phyloP scores from a whole-genome alignment of 2,797 vertebrate genomes.

The Echiichthys vipera region DNA sequence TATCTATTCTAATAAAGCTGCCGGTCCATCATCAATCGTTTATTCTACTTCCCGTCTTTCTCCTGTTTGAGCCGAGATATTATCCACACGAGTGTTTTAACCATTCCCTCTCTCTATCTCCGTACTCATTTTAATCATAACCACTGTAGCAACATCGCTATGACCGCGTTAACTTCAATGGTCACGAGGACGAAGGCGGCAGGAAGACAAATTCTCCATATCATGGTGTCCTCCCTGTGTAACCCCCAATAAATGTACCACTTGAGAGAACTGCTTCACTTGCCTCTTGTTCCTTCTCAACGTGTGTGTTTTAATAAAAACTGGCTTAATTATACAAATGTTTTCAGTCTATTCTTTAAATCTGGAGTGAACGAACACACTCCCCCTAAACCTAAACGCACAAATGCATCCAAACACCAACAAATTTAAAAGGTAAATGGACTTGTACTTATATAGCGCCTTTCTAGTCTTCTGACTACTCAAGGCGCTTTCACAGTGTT shows the following conservation, averaged over 20 bases:
- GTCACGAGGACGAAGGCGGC: conserved; percentile 23
- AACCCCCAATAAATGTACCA: conserved; percentile 69
- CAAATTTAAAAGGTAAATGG: no score
- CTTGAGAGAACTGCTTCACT: conserved; percentile 58
- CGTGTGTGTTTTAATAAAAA: conserved; percentile 82
- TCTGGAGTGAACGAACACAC: not conserved
- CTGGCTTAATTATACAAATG: conserved; percentile 45
- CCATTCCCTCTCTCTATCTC: conserved; percentile 27
- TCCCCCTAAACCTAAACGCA: no score
- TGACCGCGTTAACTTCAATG: conserved; percentile 29
- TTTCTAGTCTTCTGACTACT: no score
- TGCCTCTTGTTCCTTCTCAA: conserved; percentile 65
- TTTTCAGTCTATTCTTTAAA: conserved; percentile 43
- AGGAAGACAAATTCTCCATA: conserved; percentile 34
- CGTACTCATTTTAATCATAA: conserved; percentile 25
- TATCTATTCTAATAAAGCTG: conserved; percentile 31
- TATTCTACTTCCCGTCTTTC: not conserved
- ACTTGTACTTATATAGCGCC: no score
- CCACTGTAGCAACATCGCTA: conserved; percentile 22
- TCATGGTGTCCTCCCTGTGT: conserved; percentile 44
- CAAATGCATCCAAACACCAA: no score
- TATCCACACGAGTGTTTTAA: conserved; percentile 39
- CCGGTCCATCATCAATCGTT: conserved; percentile 29
- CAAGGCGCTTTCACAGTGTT: no score
- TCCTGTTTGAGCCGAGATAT: conserved; percentile 31